Base-by-base conservation (phyloP, 2,888 invertebrate genomes). In the Synanthedon formicaeformis region DNA sequence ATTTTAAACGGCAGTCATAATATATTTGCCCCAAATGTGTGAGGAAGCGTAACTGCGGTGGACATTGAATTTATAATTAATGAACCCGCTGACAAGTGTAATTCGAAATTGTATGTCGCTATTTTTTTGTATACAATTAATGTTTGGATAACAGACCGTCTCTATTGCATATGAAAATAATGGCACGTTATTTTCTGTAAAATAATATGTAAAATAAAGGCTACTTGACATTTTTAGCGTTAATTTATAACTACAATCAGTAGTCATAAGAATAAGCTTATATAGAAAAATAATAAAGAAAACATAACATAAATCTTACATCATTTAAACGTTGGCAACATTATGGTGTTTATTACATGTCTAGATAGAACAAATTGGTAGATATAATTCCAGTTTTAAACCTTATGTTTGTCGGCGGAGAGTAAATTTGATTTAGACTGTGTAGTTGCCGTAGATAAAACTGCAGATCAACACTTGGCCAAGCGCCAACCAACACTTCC, bases 401-500 rank as follows among this genome's bases (percentile, higher is more conserved):
- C 45, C 45, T 45, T 45, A 45, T 45, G 45, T 45, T 45, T 45
- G 45, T 45, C 45, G 45, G 45, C n/a, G 45, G 14, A 45, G 45
- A 45, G 45, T 45, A 45, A 45, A 45, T 45, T 45, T 45, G 45
- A 45, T 45, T 45, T 45, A 45, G 45, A 12, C 45, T 45, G 13
- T 45, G 45, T 34, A 34, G 34, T 45, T 45, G 45, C 45, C 45
- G 45, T 57, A 64, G 61, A 66, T 65, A 61, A 66, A 63, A 63
- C 61, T 60, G 64, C 55, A 63, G 65, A 67, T 66, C 64, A 62
- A 62, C 59, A 54, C 58, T 66, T 81, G 81, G 81, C 78, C 60
- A 55, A 45, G 61, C 58, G 77, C 82, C 82, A 81, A 62, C 56
- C 62, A 63, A 70, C 71, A 70, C 72, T 66, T 72, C 69, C 64